Base-by-base conservation (phyloP, 1,140 invertebrate genomes). In the Helicoverpa zea region DNA sequence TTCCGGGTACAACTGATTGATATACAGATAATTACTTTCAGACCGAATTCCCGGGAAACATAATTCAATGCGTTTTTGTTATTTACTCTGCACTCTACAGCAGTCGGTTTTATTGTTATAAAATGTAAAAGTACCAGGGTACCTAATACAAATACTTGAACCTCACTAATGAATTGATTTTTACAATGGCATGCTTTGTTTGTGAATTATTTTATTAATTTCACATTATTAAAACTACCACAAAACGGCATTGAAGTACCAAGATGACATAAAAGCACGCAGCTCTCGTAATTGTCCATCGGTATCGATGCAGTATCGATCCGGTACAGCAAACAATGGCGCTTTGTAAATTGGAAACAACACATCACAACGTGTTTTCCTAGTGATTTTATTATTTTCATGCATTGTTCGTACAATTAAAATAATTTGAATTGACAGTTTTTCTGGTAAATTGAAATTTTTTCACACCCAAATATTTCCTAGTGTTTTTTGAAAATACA, bases 271-370 rank as follows among this genome's bases (percentile, higher is more conserved):
- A 49, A 68, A 68, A 49, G 12, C 43, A 49, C 43, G 43, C 43
- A 68, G 43, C 64, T 68, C 43, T 23, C 30, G 43, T 66, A 29
- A 59, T 61, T 29, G 11, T 49, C 49, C 43, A 43, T 3, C n/a
- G 10, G 16, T 13, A 49, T 49, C 30, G 16, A 51, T 49, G 49
- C 30, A 68, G 43, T 16, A 49, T 68, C 16, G 64, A 68, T 16
- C n/a, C 64, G 16, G 43, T n/a, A 68, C 35, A 35, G 4, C 64
- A 68, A 68, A 68, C 43, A 68, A 68, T 51, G 49, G 64, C 43
- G 43, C 43, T 68, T 68, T 68, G 64, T 23, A 51, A 49, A 68
- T 43, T 68, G 16, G n/a, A 68, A 68, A 49, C 63, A 49, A 49
- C 43, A 23, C 43, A 68, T 3, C 43, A 68, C 1, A 16, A 47